Percentiles rank a stretch among this genome's conserved stretches.
phyloP scores from a whole-genome alignment of 1,140 invertebrate genomes.

The Brachionus plicatilis region DNA sequence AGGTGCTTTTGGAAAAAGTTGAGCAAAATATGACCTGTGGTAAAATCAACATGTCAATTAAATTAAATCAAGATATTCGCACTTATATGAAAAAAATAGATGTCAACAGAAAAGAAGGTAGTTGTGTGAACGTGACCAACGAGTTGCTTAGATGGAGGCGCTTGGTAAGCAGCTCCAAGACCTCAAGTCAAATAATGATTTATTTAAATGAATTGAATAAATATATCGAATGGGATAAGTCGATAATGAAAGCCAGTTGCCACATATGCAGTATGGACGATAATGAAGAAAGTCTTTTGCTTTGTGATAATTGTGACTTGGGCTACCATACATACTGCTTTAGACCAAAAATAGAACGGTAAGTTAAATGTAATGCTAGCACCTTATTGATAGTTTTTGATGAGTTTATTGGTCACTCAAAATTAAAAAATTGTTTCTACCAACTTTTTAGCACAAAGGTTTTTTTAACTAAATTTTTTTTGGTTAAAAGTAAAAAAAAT shows the following conservation, averaged over 20 bases:
- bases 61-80: neutral
- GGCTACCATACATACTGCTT: conserved; percentile 98
- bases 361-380: neutral
- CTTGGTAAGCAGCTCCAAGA: conserved; percentile 71
- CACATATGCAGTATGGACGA: conserved; percentile 92
- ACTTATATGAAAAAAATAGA: neutral
- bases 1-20: neutral
- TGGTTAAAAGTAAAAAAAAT: too few relatives aligned
- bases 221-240: conserved; percentile 93
- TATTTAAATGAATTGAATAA: conserved; percentile 79
- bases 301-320: conserved; percentile 94
- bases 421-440: too few relatives aligned
- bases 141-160: conserved; percentile 79
- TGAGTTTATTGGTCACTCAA: too few relatives aligned
- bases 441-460: too few relatives aligned
- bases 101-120: neutral
- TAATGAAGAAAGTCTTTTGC: conserved; percentile 84
- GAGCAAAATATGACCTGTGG: neutral
- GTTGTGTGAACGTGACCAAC: neutral
- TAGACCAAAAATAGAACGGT: conserved; percentile 58
- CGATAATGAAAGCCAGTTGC: conserved; percentile 97
- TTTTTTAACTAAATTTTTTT: too few relatives aligned
- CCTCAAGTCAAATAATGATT: conserved; percentile 82
- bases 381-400: too few relatives aligned
- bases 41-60: neutral